Conservation (phyloP, 2,797 vertebrate species). For the Botia almorhae region DNA sequence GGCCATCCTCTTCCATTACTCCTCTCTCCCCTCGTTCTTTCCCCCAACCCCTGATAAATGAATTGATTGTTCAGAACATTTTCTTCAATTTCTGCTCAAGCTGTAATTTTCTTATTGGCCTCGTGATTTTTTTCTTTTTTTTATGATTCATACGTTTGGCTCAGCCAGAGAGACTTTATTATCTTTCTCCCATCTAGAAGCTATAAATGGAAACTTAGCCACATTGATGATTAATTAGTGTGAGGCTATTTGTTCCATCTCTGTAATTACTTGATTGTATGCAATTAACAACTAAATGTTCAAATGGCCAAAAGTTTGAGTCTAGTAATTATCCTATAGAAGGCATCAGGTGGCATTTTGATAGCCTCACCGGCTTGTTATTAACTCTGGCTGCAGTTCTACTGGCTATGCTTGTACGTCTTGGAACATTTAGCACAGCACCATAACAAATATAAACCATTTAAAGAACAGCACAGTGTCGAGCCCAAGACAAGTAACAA, state of each 20-base stretch:
- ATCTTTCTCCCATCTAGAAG: constrained; percentile 59
- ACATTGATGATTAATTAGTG: constrained; percentile 73
- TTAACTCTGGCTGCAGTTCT: constrained; percentile 38
- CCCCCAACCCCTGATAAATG: constrained; percentile 68
- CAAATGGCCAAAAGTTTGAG: constrained; percentile 65
- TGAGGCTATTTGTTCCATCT: constrained; percentile 68
- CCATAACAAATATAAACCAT: constrained; percentile 11
- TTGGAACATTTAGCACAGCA: constrained; percentile 28
- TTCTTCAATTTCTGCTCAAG: not conserved
- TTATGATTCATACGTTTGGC: constrained; percentile 64
- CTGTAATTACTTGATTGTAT: constrained; percentile 73
- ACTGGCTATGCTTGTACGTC: not conserved
- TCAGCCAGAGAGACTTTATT: constrained; percentile 69
- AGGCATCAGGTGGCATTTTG: constrained; percentile 50
- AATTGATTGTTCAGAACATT: constrained; percentile 51
- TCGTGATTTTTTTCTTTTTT: constrained; percentile 57
- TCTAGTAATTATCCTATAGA: constrained; percentile 60
- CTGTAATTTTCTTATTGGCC: constrained; percentile 59
- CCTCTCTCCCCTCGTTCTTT: not conserved
- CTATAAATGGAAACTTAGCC: constrained; percentile 45
- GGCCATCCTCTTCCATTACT: constrained; percentile 17
- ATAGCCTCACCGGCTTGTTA: constrained; percentile 37
- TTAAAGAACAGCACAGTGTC: constrained; percentile 6
- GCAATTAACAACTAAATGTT: constrained; percentile 66
- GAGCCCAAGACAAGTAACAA: not conserved